Base-by-base conservation (phyloP, 37 sponge, comb jelly and placozoan genomes). In the Tethya wilhelma region DNA sequence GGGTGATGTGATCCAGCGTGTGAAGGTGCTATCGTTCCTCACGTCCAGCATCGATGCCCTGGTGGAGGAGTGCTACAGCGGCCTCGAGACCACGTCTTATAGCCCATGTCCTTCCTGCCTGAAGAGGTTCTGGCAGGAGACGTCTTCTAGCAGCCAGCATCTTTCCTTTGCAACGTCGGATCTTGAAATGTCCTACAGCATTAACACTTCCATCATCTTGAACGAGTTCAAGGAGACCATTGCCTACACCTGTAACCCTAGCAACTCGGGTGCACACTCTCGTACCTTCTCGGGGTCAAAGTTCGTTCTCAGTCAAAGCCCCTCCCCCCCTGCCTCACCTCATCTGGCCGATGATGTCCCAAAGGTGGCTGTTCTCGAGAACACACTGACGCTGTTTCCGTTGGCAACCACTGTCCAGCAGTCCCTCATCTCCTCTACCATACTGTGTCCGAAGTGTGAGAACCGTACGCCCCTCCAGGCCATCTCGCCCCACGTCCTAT, bases 71-170 rank as follows among this genome's bases (percentile, higher is more conserved):
- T 37, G 62, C 38, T 89, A 83, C 66, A 19, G 56, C 1, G 78
- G 79, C 0, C 73, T 89, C 3, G 30, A 69, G 22, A 30, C 59
- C 9, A 37, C 31, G 23, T 65, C 38, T 39, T 69, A 69, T 49
- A 83, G 74, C 57, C 89, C 89, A 0, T 89, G 89, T 40, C 79
- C 79, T 9, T 70, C 73, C 31, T 89, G 89, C 37, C 43, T 89
- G 26, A 68, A 33, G 23, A 29, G 66, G 2, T 86, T 67, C 85
- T 84, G 85, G 85, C 53, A 19, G 14, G 14, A 19, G 53, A 14
- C 53, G 53, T 9, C 53, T 49, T 49, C 14, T 19, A 49, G 53
- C 14, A 49, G 9, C 9, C 14, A 49, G 28, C 25, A 6, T n/a
- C 63, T 26, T 8, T n/a, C 25, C 0, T 75, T 75, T 59, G 75